phyloP scores from a whole-genome alignment of 2,113 vertebrate genomes.

The Ceyx cyanopectus region DNA sequence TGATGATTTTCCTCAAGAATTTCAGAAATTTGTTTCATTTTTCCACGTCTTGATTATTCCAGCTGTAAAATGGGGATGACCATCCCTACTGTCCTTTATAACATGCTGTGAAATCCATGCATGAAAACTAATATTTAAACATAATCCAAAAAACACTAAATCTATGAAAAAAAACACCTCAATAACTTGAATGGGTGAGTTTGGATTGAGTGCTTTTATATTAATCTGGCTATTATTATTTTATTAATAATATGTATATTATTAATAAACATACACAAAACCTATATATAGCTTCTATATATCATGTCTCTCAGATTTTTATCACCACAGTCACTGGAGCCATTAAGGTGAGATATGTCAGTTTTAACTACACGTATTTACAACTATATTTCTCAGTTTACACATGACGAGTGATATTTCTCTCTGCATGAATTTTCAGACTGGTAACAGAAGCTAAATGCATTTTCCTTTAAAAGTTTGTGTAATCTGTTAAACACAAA shows the following conservation, averaged over 20 bases:
- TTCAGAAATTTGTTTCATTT: neutral
- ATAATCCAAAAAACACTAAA: neutral
- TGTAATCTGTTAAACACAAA: slow-evolving; percentile 25
- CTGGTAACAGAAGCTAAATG: neutral
- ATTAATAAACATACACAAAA: neutral
- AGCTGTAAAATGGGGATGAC: neutral
- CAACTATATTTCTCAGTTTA: neutral
- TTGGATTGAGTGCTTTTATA: neutral
- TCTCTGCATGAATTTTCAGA: slow-evolving; percentile 16
- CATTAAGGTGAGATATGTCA: neutral
- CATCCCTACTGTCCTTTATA: rapidly evolving
- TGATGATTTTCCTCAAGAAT: neutral
- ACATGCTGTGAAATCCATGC: neutral
- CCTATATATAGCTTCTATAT: neutral
- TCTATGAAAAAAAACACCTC: neutral
- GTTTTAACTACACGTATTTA: slow-evolving; percentile 25
- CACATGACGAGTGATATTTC: neutral
- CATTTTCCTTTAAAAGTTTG: slow-evolving; percentile 28
- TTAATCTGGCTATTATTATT: neutral
- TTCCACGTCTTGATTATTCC: neutral
- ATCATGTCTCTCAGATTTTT: neutral
- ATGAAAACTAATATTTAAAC: neutral
- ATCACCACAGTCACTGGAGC: neutral
- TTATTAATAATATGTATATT: neutral
- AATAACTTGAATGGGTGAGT: neutral